phyloP scores from a whole-genome alignment of 1,140 invertebrate species.

The Acromyrmex charruanus region DNA sequence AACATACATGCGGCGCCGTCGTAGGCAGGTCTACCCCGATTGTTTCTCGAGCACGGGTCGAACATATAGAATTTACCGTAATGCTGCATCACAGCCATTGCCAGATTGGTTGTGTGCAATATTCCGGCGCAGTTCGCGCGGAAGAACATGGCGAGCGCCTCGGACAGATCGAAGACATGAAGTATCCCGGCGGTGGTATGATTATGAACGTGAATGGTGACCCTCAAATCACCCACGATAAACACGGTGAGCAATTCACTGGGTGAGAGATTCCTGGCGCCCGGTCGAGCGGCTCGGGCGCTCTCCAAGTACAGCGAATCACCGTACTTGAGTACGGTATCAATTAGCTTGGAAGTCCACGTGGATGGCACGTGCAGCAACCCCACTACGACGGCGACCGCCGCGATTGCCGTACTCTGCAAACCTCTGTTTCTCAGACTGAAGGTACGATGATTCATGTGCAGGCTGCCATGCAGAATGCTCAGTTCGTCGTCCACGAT shows the following conservation, averaged over 20 bases:
- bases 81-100: constrained; percentile 79
- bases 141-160: constrained; percentile 73
- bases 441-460: constrained; percentile 75
- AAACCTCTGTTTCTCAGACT: constrained; percentile 68
- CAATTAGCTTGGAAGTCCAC: constrained; percentile 79
- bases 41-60: constrained; percentile 77
- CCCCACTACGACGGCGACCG: constrained; percentile 76
- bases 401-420: constrained; percentile 81
- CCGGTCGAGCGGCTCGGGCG: constrained; percentile 62
- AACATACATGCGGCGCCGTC: constrained; percentile 78
- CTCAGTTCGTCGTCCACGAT: constrained; percentile 75
- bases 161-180: constrained; percentile 69
- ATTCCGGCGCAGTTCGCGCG: constrained; percentile 72
- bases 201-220: constrained; percentile 71
- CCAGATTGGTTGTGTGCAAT: constrained; percentile 73
- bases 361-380: constrained; percentile 79
- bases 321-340: constrained; percentile 77
- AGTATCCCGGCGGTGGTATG: constrained; percentile 78
- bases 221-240: constrained; percentile 78
- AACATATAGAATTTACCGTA: constrained; percentile 81
- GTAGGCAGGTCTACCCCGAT: constrained; percentile 59
- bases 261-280: constrained; percentile 76
- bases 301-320: constrained; percentile 77
- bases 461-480: constrained; percentile 71
- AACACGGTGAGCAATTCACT: constrained; percentile 78